These are phyloP conservation scores for Sipha maydis DNA, from an alignment of 2,888 invertebrate genomes.

Conservation along the genomic window DNA sequence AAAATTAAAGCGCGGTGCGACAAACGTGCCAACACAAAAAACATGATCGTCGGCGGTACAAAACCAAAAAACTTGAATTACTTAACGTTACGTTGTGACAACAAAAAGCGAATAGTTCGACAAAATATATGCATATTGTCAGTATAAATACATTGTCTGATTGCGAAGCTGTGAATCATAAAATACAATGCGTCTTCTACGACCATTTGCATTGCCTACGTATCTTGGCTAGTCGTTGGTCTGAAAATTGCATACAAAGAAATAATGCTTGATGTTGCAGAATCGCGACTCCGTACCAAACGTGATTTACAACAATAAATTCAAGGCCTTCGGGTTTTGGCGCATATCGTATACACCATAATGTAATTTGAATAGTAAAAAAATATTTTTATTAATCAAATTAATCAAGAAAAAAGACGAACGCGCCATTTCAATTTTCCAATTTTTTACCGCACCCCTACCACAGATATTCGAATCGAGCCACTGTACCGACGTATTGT, in stretches of 20 bases:
- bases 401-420: too few species aligned
- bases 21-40: too few species aligned
- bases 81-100: too few species aligned
- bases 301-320: background rate
- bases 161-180: background rate
- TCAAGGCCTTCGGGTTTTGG: background rate
- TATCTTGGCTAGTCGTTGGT: background rate
- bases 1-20: too few species aligned
- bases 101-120: too few species aligned
- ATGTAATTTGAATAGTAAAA: background rate
- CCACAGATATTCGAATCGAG: too few species aligned
- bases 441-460: too few species aligned
- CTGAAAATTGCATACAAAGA: background rate
- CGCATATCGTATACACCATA: background rate
- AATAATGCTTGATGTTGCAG: background rate
- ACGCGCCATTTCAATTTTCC: too few species aligned
- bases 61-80: too few species aligned
- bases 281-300: background rate
- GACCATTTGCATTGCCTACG: background rate
- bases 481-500: background rate
- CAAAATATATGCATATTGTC: too few species aligned
- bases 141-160: background rate
- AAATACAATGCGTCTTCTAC: background rate
- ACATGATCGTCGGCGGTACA: too few species aligned
- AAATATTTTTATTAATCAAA: too few species aligned